These are phyloP conservation scores for Dipus sagitta DNA, from an alignment of 2,797 vertebrate species.

Conservation along the genomic window DNA sequence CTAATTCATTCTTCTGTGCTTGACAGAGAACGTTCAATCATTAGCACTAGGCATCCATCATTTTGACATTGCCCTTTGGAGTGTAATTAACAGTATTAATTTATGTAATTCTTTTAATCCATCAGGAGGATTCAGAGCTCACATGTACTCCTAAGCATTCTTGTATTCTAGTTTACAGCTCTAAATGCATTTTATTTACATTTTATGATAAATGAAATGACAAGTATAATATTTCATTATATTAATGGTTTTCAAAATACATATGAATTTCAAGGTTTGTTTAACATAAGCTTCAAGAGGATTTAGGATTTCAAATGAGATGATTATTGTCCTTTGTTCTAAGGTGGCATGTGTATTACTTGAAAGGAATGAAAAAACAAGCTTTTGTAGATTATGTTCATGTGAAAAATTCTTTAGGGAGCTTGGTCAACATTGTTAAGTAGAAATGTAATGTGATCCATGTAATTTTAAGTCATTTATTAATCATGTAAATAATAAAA, in stretches of 20 bases:
- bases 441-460: neutral
- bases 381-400: neutral
- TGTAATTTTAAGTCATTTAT: neutral
- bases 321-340: neutral
- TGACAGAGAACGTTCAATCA: slow-evolving; percentile 76
- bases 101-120: slow-evolving; percentile 64
- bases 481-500: neutral
- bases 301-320: slow-evolving; percentile 9
- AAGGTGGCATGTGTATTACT: neutral
- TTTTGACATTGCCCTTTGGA: slow-evolving; percentile 78
- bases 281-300: neutral
- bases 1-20: slow-evolving; percentile 65
- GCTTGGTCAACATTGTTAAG: neutral
- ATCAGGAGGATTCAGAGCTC: slow-evolving; percentile 52
- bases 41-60: slow-evolving; percentile 71
- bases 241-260: neutral
- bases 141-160: slow-evolving; percentile 27
- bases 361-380: neutral
- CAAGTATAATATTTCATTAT: neutral
- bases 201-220: neutral
- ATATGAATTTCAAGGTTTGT: neutral
- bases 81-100: slow-evolving; percentile 79
- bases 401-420: neutral
- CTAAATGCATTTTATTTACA: slow-evolving; percentile 7
- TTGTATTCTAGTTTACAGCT: slow-evolving; percentile 19